Conservation (phyloP, 2,888 invertebrate species). For the Hyalella azteca region DNA sequence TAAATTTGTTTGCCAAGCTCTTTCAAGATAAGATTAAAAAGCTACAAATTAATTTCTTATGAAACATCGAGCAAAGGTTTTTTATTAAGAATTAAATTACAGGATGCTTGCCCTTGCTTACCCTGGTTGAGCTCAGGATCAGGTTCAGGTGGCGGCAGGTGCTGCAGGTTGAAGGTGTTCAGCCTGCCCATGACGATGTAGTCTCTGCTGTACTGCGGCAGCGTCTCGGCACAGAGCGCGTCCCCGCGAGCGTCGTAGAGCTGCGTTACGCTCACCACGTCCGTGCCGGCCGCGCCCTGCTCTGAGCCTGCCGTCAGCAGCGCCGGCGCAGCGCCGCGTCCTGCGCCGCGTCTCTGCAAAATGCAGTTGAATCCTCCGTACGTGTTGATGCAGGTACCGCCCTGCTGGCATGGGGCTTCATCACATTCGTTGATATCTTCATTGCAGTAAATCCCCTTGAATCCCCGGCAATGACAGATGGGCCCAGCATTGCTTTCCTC, state of each 20-base stretch:
- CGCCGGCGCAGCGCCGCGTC: neutral
- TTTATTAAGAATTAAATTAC: too few relatives aligned
- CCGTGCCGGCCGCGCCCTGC: neutral
- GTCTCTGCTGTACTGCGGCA: slow-evolving; percentile 13
- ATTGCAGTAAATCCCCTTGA: slow-evolving; percentile 80
- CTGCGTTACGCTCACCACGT: slow-evolving; percentile 13
- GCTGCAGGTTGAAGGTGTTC: slow-evolving; percentile 28
- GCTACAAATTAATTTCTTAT: too few relatives aligned
- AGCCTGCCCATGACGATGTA: slow-evolving; percentile 35
- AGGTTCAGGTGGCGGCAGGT: slow-evolving; percentile 30
- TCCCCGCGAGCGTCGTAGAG: slow-evolving; percentile 13
- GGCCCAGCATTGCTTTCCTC: slow-evolving; percentile 84
- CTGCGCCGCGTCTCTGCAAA: neutral
- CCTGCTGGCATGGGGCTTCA: slow-evolving; percentile 81
- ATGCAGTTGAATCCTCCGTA: slow-evolving; percentile 66
- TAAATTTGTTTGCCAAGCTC: too few relatives aligned
- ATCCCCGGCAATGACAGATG: slow-evolving; percentile 82
- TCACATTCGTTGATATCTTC: slow-evolving; percentile 84
- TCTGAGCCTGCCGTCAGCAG: neutral
- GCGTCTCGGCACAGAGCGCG: neutral
- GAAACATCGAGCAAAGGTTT: too few relatives aligned
- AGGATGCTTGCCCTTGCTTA: too few relatives aligned
- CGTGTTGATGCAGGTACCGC: slow-evolving; percentile 82
- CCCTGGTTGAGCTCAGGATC: neutral
- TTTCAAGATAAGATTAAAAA: too few relatives aligned